phyloP scores from a whole-genome alignment of 1,140 invertebrate species.

The Hesperophylax magnus region DNA sequence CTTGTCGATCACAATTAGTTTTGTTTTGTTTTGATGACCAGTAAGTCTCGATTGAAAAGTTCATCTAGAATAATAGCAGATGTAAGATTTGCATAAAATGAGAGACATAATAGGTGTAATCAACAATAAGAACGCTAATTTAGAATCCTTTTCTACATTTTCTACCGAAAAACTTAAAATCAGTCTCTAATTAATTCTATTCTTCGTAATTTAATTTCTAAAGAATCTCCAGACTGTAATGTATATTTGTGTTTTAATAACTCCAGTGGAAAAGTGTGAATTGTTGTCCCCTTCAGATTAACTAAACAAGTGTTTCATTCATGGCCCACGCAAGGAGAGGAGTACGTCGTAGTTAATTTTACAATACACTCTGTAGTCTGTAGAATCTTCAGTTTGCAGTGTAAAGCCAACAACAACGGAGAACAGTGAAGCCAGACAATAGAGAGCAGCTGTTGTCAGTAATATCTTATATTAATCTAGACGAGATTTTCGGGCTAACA shows the following conservation, averaged over 20 bases:
- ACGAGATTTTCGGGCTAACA: slow-evolving; percentile 5
- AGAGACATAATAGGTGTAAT: background rate
- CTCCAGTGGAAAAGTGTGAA: background rate
- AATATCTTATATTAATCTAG: slow-evolving; percentile 34
- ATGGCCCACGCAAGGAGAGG: background rate
- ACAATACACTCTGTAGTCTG: too few species aligned
- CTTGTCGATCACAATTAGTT: too few species aligned
- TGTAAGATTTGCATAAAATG: background rate
- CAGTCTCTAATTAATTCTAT: background rate
- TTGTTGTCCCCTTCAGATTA: slow-evolving; percentile 17
- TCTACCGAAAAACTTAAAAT: background rate
- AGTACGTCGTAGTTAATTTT: background rate
- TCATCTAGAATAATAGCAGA: background rate
- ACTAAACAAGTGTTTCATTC: slow-evolving; percentile 16
- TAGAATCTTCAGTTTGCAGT: background rate
- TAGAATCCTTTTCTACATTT: background rate
- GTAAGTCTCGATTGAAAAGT: too few species aligned
- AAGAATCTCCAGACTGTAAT: too few species aligned
- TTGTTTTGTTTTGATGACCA: too few species aligned
- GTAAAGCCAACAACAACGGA: background rate
- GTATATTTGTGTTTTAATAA: background rate
- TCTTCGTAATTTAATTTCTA: background rate
- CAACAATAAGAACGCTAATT: background rate
- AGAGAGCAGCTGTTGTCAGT: slow-evolving; percentile 17
- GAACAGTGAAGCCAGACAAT: slow-evolving; percentile 25